Evolutionary conservation across 2,797 vertebrate genomes (phyloP).

Genomic region (Xiphophorus birchmanni): DNA sequence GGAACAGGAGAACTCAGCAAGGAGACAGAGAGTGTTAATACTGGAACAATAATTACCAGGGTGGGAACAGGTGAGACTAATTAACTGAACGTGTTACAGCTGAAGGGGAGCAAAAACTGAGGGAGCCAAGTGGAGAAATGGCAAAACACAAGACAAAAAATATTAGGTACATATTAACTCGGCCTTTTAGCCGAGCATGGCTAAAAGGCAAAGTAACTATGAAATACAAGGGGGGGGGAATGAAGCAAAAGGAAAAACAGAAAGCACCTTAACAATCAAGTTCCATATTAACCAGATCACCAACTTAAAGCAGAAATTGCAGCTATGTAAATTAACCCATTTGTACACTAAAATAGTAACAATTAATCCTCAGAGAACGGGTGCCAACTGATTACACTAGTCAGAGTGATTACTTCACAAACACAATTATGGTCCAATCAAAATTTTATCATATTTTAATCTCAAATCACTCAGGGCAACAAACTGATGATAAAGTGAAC

Average conservation of each 20-base stretch:
- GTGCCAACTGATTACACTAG: background rate
- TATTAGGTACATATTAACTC: background rate
- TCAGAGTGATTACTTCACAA: background rate
- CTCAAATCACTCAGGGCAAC: background rate
- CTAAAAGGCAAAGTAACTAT: background rate
- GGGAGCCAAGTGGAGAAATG: background rate
- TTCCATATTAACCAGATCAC: background rate
- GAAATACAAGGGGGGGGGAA: background rate
- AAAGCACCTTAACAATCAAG: background rate
- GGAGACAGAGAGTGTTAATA: background rate
- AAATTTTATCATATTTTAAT: background rate
- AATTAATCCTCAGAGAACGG: background rate
- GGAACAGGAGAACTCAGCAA: background rate
- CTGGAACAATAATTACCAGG: background rate
- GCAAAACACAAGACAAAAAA: background rate
- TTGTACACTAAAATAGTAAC: background rate
- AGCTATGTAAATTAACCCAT: background rate
- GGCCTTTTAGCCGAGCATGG: background rate
- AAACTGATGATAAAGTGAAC: background rate
- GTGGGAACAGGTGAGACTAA: background rate
- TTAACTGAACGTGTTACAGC: background rate
- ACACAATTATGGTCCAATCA: background rate
- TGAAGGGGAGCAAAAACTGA: background rate
- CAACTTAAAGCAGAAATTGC: background rate
- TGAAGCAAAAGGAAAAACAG: background rate